Evolutionary conservation across 2,113 vertebrate species (phyloP), one percentile per base, ranked within the genome.

Genomic region (Tiliqua scincoides): DNA sequence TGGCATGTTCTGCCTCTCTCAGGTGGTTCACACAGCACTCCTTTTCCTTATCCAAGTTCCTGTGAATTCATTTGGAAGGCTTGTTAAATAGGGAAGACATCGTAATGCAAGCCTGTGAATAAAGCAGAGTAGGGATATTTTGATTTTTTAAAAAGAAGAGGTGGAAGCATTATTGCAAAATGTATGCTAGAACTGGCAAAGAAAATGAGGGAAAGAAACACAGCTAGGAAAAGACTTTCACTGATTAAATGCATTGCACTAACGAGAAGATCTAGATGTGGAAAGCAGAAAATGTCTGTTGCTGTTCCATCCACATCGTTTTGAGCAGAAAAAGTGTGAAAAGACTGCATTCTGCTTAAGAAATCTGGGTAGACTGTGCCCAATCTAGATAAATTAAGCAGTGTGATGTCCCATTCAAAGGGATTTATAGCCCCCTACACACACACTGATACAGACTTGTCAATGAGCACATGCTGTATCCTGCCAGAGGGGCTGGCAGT

Each of bases 111-210:
- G 35, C 23, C 52, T 61, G 32, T 83, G 32, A 3, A 40, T 83
- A 89, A 90, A 92, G 32, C 74, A 93, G 61, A 83, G 21, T 83
- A 89, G 68, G 86, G 35, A 73, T 74, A 87, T 82, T 57, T 25
- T 87, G 35, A 43, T 79, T 1, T 83, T n/a, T 10, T 79, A 68
- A 35, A 21, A 65, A 84, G 82, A 87, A 77, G 17, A 71, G 37
- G 74, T 91, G 82, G 77, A 86, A 93, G 35, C 0, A 25, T 7
- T 14, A 87, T 10, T 0, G 0, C 6, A 80, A 14, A 52, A 62
- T 57, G 1, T 1, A 32, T 77, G 85, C 85, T 17, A 84, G 27
- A 82, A 87, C 3, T 2, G 70, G 4, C 32, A 82, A 35, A 63
- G 0, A 81, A 54, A 9, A 40, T 27, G 17, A 0, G 75, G 89